Evolutionary conservation across 2,888 invertebrate species (phyloP).

Genomic region (Xestia xanthographa): DNA sequence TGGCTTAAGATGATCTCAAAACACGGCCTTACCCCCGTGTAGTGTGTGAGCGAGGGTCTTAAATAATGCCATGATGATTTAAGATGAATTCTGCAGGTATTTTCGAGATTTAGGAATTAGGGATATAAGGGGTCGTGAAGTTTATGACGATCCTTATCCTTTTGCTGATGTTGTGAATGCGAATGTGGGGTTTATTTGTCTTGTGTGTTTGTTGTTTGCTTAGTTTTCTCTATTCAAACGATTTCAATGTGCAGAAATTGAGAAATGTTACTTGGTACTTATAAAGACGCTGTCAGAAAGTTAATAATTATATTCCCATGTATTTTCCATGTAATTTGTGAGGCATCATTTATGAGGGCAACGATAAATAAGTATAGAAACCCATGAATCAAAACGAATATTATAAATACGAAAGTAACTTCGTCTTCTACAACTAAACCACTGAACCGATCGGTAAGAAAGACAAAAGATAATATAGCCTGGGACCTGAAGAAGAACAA

Average conservation of each 20-base stretch:
- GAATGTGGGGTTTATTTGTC: not conserved
- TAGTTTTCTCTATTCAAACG: not conserved
- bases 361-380: not conserved
- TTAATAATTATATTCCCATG: too few relatives aligned
- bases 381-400: not conserved
- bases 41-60: constrained; percentile 33
- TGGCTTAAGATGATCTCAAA: constrained; percentile 45
- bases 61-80: constrained; percentile 43
- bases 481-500: not conserved
- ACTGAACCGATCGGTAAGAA: not conserved
- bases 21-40: constrained; percentile 13
- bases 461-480: not conserved
- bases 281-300: not conserved
- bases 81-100: constrained; percentile 29
- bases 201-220: not conserved
- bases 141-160: constrained; percentile 28
- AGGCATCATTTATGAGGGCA: not conserved
- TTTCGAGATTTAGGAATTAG: constrained; percentile 38
- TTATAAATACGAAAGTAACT: not conserved
- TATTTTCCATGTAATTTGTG: too few relatives aligned
- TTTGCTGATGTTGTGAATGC: not conserved
- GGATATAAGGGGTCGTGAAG: constrained; percentile 26
- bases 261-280: not conserved
- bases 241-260: not conserved
- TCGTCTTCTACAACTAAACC: not conserved